Conservation (phyloP, 2,113 vertebrate genomes). For the Phaethon lepturus region DNA sequence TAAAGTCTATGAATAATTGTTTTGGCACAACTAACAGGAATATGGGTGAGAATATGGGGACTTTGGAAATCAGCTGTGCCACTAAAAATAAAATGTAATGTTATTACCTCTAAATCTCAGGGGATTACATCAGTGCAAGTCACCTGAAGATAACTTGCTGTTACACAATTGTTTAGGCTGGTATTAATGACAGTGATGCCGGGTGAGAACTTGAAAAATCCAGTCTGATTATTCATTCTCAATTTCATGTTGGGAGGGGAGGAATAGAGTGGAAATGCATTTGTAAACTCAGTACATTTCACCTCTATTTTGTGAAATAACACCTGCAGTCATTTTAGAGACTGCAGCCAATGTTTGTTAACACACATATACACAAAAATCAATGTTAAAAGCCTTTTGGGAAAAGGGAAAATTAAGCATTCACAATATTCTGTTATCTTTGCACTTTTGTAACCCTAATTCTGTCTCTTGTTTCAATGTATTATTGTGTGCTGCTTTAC, state of each 20-base stretch:
- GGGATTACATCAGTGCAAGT: neutral
- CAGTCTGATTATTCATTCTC: neutral
- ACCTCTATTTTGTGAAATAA: neutral
- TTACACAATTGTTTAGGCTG: neutral
- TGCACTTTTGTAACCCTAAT: neutral
- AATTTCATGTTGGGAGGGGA: neutral
- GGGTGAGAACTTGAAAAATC: slow-evolving; percentile 3
- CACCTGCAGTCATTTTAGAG: neutral
- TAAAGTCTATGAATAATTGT: neutral
- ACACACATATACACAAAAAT: neutral
- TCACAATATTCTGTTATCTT: neutral
- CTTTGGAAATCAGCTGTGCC: neutral
- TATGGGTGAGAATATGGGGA: neutral
- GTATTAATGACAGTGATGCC: neutral
- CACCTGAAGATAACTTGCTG: neutral
- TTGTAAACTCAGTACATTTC: neutral
- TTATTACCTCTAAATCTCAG: neutral
- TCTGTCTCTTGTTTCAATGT: neutral
- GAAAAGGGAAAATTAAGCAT: neutral
- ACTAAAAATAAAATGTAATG: neutral
- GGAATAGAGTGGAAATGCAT: neutral
- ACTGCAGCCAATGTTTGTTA: neutral
- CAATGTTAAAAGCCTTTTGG: neutral
- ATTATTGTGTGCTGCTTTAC: neutral
- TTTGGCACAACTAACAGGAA: neutral